Percentiles rank a stretch among this genome's conserved stretches.
phyloP scores from a whole-genome alignment of 2,113 vertebrate genomes.

The Dipodomys spectabilis region DNA sequence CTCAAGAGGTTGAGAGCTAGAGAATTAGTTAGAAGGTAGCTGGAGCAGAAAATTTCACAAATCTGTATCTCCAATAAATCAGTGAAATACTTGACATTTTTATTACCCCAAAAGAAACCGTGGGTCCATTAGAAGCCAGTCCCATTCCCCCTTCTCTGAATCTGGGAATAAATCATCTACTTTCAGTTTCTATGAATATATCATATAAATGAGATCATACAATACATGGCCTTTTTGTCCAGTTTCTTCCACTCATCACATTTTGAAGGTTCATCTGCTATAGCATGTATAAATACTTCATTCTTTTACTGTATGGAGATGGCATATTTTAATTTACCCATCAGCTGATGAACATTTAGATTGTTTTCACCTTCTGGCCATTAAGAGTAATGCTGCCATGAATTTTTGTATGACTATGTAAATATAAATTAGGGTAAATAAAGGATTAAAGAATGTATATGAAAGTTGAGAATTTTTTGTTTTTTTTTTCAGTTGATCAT shows the following conservation, averaged over 20 bases:
- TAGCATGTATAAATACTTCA: neutral
- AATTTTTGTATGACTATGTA: neutral
- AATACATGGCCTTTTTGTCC: neutral
- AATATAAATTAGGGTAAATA: neutral
- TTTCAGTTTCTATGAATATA: neutral
- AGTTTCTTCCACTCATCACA: neutral
- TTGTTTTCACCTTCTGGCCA: neutral
- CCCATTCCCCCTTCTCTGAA: neutral
- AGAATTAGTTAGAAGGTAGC: no score
- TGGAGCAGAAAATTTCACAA: no score
- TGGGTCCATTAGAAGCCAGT: no score
- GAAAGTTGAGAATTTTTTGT: slow-evolving; percentile 23
- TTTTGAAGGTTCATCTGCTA: neutral
- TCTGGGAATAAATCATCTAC: neutral
- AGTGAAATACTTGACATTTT: no score
- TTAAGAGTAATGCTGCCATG: slow-evolving; percentile 23
- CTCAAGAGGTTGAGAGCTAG: no score
- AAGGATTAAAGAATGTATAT: neutral
- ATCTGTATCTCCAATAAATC: no score
- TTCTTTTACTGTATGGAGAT: neutral
- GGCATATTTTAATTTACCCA: neutral
- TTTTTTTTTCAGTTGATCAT: no score
- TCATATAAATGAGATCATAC: neutral
- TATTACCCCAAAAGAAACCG: no score
- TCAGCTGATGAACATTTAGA: no score